Evolutionary conservation across 2,113 vertebrate genomes (phyloP).

Genomic region (Hippolais icterina): DNA sequence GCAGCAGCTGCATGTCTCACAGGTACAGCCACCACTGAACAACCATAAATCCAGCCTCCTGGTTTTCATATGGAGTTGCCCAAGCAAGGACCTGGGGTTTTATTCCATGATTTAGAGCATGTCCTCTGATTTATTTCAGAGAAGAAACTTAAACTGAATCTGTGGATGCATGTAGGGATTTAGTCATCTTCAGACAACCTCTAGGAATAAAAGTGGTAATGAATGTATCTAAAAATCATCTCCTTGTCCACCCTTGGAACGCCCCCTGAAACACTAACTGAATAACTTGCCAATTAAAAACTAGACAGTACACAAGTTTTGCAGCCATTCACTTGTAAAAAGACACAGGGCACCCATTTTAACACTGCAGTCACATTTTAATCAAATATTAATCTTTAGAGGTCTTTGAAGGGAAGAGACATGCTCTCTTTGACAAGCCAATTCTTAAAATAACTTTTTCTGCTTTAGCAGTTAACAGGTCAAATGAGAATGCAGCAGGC

Average conservation of each 20-base stretch:
- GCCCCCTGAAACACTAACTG: neutral
- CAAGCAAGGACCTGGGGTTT: neutral
- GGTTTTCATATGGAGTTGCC: neutral
- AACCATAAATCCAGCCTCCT: neutral
- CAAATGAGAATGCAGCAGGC: neutral
- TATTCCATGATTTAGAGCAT: neutral
- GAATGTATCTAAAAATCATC: neutral
- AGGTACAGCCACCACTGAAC: neutral
- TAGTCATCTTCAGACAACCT: neutral
- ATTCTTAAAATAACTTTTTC: constrained; percentile 12
- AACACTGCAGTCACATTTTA: constrained; percentile 46
- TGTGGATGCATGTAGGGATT: neutral
- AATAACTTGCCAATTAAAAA: constrained; percentile 6
- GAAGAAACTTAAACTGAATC: neutral
- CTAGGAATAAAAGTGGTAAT: neutral
- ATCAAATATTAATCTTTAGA: constrained; percentile 22
- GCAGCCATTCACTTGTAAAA: neutral
- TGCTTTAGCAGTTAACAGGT: constrained; percentile 19
- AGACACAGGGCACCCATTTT: constrained; percentile 23
- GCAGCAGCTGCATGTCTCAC: neutral
- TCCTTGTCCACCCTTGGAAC: neutral
- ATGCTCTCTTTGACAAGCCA: neutral
- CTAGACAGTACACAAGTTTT: neutral
- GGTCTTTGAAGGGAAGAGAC: neutral
- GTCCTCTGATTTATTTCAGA: neutral